These are phyloP conservation scores for Etia nguti DNA, from an alignment of 2,113 vertebrate species.

Conservation along the genomic window DNA sequence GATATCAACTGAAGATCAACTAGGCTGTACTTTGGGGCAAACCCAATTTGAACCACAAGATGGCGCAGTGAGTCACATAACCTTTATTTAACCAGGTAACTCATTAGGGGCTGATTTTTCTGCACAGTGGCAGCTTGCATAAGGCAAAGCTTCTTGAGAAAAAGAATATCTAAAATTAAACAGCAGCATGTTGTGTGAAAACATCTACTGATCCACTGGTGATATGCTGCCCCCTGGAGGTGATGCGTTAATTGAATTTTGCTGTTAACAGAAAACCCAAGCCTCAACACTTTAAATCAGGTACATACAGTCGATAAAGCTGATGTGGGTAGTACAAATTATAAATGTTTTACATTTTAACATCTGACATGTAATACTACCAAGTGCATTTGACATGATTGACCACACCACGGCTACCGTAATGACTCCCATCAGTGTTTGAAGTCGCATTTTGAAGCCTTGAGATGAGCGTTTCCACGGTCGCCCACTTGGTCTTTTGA, in stretches of 20 bases:
- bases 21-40: background rate
- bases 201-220: background rate
- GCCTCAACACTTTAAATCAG: background rate
- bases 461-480: too few species aligned
- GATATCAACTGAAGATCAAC: background rate
- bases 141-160: background rate
- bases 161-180: background rate
- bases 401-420: background rate
- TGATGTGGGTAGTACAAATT: background rate
- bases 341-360: background rate
- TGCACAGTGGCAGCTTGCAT: accelerated
- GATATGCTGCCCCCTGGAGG: background rate
- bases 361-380: background rate
- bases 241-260: background rate
- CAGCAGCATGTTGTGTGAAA: background rate
- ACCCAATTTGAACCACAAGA: background rate
- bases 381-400: background rate
- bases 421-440: background rate
- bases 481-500: accelerated
- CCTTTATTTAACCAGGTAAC: background rate
- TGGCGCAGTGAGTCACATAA: background rate
- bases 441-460: background rate
- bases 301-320: background rate
- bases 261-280: background rate
- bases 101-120: background rate